Percentiles rank a stretch among this genome's conserved stretches.
Evolutionary conservation across 1,140 invertebrate genomes (phyloP).

Genomic region (Apis laboriosa): DNA sequence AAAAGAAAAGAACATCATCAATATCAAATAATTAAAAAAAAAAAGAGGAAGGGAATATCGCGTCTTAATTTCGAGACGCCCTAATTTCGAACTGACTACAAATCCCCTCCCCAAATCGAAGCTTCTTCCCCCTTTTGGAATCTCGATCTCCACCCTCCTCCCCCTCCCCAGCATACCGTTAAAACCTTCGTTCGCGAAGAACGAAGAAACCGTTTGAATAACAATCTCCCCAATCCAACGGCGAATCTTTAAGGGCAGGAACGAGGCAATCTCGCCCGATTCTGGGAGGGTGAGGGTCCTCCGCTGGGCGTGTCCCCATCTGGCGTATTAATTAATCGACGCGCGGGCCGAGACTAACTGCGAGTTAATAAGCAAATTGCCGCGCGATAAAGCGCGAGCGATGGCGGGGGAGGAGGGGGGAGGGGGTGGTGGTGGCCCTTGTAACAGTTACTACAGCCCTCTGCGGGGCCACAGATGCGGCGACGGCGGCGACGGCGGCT

Average conservation of each 20-base stretch:
- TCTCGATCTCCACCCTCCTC: too few relatives aligned
- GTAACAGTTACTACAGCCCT: slow-evolving; percentile 71
- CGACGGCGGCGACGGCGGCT: slow-evolving; percentile 65
- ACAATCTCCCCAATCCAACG: slow-evolving; percentile 21
- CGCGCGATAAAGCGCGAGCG: slow-evolving; percentile 78
- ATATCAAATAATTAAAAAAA: too few relatives aligned
- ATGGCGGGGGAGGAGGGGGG: slow-evolving; percentile 56
- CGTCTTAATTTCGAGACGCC: too few relatives aligned
- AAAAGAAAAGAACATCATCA: too few relatives aligned
- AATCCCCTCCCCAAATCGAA: too few relatives aligned
- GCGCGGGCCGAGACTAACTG: slow-evolving; percentile 78
- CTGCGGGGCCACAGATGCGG: slow-evolving; percentile 77
- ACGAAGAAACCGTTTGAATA: slow-evolving; percentile 34
- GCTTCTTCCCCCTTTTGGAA: too few relatives aligned
- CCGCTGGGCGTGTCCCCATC: slow-evolving; percentile 76
- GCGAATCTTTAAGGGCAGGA: slow-evolving; percentile 57
- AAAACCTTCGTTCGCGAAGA: too few relatives aligned
- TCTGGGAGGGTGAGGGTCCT: slow-evolving; percentile 55
- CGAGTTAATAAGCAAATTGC: slow-evolving; percentile 81
- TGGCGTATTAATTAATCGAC: slow-evolving; percentile 80
- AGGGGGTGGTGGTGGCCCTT: slow-evolving; percentile 56
- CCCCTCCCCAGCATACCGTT: too few relatives aligned
- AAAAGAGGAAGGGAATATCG: too few relatives aligned
- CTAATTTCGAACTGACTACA: too few relatives aligned
- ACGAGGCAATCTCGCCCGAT: slow-evolving; percentile 51